A percentile compares a stretch with the other conserved stretches of the same genome.
Evolutionary conservation across 2,113 vertebrate genomes (phyloP).

Genomic region (Pygoscelis adeliae): DNA sequence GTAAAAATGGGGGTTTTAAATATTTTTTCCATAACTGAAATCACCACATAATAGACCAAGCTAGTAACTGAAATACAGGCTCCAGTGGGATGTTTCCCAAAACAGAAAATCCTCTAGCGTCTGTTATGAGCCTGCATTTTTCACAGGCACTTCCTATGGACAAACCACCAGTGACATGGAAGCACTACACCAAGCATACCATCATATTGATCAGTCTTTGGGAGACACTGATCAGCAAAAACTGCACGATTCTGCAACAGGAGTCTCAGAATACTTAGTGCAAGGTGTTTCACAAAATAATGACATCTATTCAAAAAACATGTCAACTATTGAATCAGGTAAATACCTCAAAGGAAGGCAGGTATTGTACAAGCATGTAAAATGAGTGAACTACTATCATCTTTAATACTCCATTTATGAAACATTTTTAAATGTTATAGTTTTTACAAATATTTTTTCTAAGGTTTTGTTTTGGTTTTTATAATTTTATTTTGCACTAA

Average conservation of each 20-base stretch:
- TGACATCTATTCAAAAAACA: constrained; percentile 48
- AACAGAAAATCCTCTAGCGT: neutral
- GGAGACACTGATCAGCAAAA: constrained; percentile 70
- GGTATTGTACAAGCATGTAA: neutral
- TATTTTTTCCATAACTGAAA: neutral
- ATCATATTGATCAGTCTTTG: constrained; percentile 75
- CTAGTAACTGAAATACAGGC: neutral
- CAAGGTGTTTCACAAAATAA: constrained; percentile 47
- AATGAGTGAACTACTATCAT: neutral
- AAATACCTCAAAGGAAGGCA: neutral
- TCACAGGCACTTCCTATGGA: constrained; percentile 65
- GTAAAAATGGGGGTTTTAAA: neutral
- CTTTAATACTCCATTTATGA: neutral
- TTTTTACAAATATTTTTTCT: neutral
- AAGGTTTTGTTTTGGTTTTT: neutral
- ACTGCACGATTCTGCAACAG: neutral
- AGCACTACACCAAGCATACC: constrained; percentile 86
- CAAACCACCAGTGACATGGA: constrained; percentile 86
- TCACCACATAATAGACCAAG: neutral
- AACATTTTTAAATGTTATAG: neutral
- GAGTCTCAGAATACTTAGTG: neutral
- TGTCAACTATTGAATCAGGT: constrained; percentile 77
- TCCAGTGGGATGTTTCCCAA: neutral
- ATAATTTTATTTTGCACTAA: neutral
- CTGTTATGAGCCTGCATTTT: neutral